phyloP scores from a whole-genome alignment of 2,113 vertebrate species.

The Hystrix cristata region DNA sequence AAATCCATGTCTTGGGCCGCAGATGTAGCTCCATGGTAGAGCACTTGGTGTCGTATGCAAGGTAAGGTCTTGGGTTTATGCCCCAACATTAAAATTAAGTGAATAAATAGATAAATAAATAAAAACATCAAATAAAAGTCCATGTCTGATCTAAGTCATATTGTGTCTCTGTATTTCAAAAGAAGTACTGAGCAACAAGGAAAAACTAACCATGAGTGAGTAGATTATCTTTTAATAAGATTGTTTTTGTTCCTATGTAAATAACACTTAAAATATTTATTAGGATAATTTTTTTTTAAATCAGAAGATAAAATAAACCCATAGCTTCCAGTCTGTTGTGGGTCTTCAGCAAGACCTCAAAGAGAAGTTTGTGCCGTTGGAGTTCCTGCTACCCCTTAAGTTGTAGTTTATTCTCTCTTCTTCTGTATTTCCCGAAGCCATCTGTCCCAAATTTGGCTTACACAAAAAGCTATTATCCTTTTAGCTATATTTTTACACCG shows the following conservation, averaged over 20 bases:
- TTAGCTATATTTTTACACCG: background rate
- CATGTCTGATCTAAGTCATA: background rate
- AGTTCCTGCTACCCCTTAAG: background rate
- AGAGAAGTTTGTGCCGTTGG: background rate
- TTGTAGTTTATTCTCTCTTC: background rate
- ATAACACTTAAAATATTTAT: background rate
- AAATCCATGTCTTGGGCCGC: background rate
- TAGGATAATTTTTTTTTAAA: background rate
- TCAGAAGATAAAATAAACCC: background rate
- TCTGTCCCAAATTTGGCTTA: background rate
- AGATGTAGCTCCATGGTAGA: background rate
- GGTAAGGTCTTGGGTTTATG: background rate
- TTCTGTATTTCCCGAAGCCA: background rate
- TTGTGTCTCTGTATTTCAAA: slow-evolving; percentile 5
- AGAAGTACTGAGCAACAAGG: background rate
- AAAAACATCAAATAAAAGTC: background rate
- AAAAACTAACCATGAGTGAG: background rate
- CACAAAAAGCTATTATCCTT: background rate
- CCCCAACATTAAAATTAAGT: background rate
- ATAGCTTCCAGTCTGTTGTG: background rate
- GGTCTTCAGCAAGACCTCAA: background rate
- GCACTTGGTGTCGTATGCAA: background rate
- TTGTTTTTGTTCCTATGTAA: background rate
- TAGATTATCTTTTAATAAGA: background rate
- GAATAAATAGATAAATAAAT: background rate